Evolutionary conservation across 2,888 invertebrate genomes (phyloP).

Genomic region (Lissocephala sabroskyi): DNA sequence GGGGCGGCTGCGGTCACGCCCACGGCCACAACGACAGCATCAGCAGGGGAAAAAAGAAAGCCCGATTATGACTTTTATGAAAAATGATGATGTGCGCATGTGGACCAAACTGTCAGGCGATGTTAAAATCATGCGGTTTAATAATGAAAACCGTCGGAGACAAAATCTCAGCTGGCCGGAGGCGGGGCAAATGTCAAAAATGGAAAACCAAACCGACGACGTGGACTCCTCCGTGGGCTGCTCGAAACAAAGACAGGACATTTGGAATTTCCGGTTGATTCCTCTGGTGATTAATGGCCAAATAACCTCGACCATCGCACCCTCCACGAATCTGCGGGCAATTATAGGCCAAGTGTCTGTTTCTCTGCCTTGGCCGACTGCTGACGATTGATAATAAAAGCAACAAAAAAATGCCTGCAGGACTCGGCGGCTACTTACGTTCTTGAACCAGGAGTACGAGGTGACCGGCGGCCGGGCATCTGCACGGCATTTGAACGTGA

Average conservation of each 20-base stretch:
- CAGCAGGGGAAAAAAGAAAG: background rate
- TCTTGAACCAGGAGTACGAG: conserved; percentile 85
- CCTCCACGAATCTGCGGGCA: conserved; percentile 17
- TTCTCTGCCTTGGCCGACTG: conserved; percentile 18
- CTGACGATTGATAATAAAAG: conserved; percentile 54
- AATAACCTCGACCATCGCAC: conserved; percentile 44
- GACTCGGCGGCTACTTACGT: conserved; percentile 76
- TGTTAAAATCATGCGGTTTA: conserved; percentile 58
- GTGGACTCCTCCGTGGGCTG: no score
- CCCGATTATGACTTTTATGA: conserved; percentile 41
- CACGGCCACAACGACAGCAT: background rate
- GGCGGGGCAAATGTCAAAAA: background rate
- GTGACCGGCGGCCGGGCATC: conserved; percentile 84
- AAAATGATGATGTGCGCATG: conserved; percentile 55
- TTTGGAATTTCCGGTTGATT: conserved; percentile 30
- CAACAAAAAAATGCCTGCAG: conserved; percentile 36
- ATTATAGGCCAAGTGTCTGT: conserved; percentile 52
- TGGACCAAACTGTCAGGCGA: conserved; percentile 59
- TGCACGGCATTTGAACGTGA: conserved; percentile 84
- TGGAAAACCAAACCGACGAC: background rate
- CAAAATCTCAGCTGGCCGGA: conserved; percentile 14
- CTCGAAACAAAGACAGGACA: no score
- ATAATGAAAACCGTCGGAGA: conserved; percentile 29
- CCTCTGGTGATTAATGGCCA: conserved; percentile 50
- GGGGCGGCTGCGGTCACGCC: no score